phyloP scores from a whole-genome alignment of 2,797 vertebrate genomes.

The Sebastes hopkinsi region DNA sequence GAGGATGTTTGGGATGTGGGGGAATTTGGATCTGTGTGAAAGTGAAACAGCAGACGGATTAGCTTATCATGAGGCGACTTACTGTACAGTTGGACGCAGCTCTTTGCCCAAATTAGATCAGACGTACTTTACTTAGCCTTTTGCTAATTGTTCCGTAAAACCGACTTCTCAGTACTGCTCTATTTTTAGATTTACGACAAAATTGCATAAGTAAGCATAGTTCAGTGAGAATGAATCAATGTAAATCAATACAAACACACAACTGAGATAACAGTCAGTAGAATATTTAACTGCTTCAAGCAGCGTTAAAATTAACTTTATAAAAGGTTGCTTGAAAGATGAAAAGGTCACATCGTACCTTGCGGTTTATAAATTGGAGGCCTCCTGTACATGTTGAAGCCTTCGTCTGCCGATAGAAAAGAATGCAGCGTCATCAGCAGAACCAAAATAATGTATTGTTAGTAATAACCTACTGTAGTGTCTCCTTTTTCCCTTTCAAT shows the following conservation, averaged over 20 bases:
- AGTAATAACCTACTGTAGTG: background rate
- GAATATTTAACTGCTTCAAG: background rate
- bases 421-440: slow-evolving; percentile 62
- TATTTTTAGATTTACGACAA: slow-evolving; percentile 1
- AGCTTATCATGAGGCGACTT: slow-evolving; percentile 11
- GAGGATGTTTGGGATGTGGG: slow-evolving; percentile 87
- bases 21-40: slow-evolving; percentile 79
- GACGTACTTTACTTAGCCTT: slow-evolving; percentile 11
- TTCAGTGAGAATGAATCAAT: background rate
- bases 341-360: slow-evolving; percentile 76
- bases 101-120: slow-evolving; percentile 16
- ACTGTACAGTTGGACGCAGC: background rate
- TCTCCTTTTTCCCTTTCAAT: background rate
- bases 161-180: background rate
- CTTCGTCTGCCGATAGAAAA: slow-evolving; percentile 88
- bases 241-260: background rate
- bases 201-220: background rate
- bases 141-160: slow-evolving; percentile 7
- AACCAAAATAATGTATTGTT: background rate
- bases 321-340: background rate
- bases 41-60: slow-evolving; percentile 45
- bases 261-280: background rate
- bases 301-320: background rate
- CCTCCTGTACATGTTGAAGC: slow-evolving; percentile 93
- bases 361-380: slow-evolving; percentile 97